These are phyloP conservation scores for Pristionchus maxplancki DNA, from an alignment of 2,888 invertebrate species.

Conservation along the genomic window DNA sequence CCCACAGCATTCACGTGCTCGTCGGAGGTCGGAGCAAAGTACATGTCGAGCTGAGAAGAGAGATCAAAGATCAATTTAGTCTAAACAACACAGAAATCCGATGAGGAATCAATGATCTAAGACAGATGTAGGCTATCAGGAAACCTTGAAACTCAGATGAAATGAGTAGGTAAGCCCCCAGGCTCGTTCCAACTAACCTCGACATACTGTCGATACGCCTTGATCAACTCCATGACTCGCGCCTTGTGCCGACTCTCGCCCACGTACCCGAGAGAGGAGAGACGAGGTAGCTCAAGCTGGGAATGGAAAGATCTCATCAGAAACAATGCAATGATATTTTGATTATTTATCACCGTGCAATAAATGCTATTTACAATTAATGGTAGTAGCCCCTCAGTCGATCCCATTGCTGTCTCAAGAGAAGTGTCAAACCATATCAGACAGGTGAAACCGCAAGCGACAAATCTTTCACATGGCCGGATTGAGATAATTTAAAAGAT, in stretches of 20 bases:
- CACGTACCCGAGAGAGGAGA: neutral
- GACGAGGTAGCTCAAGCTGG: neutral
- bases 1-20: neutral
- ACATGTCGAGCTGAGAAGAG: conserved; percentile 9
- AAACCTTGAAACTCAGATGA: neutral
- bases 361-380: no score
- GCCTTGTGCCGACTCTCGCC: neutral
- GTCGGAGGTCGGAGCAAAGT: neutral
- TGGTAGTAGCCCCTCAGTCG: no score
- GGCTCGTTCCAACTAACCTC: neutral
- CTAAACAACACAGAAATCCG: neutral
- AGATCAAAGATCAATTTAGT: neutral
- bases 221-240: neutral
- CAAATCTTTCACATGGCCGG: no score
- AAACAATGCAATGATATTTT: no score
- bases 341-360: no score
- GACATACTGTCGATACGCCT: neutral
- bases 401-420: no score
- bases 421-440: no score
- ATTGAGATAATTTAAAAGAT: no score
- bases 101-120: neutral
- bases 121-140: neutral
- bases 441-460: no score
- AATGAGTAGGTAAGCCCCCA: no score
- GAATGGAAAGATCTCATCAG: no score